Evolutionary conservation across 1,140 invertebrate genomes (phyloP), one percentile per base, ranked within the genome.

Genomic region (Drosophila kanapiae): DNA sequence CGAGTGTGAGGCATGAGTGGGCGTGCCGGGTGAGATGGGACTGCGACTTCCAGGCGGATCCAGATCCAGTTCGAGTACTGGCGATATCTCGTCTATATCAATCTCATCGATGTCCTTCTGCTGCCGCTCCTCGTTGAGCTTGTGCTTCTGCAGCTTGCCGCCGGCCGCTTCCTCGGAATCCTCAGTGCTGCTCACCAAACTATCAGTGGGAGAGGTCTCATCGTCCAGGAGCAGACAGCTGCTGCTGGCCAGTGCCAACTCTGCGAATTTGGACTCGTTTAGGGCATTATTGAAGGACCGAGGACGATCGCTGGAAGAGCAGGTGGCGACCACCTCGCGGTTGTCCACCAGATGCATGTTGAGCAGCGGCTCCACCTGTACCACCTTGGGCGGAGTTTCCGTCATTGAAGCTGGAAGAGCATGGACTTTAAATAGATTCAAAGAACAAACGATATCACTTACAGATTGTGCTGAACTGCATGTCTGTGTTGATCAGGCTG

Each of bases 191-290:
- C 96, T 96, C 37, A 96, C 95, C 23, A 97, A 91, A 80, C 96
- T 96, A 65, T 96, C 96, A 0, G 96, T 95, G n/a, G 96, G 96
- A 6, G 96, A 97, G 0, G 96, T 96, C 84, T 97, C 96, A 67
- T 97, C 96, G 31, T 96, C 96, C 29, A 95, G 80, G 14, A 96
- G 86, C 51, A 95, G 95, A 60, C 95, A 94, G 1, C 94, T 95
- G 6, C 95, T 96, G 2, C 95, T 95, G 45, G 96, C 95, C 13
- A 96, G 95, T 0, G 96, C 96, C 10, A 96, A 95, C 16, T 96
- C 95, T 1, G 96, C 96, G 48, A 97, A 97, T 57, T 96, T 96
- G 3, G 96, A 95, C 81, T 97, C 96, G 14, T 87, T 87, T 11
- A 87, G 80, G 59, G 84, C 85, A 75, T 96, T 96, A 45, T 96